Conservation (phyloP, 1,140 invertebrate species). For the Anthonomus grandis region DNA sequence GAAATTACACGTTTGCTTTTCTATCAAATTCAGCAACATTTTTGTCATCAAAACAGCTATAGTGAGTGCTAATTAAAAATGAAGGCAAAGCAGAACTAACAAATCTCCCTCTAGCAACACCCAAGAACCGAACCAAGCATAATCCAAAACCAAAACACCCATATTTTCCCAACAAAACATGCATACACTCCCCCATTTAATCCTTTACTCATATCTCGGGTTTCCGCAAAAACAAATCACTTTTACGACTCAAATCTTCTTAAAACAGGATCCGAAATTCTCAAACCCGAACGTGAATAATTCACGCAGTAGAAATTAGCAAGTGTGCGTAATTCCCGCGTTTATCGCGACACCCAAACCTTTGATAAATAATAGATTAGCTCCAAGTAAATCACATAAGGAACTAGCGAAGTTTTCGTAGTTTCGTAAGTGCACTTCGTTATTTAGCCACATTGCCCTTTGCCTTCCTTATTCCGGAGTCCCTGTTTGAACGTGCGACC, state of each 20-base stretch:
- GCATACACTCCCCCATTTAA: constrained; percentile 4
- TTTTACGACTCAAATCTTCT: constrained; percentile 26
- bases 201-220: constrained; percentile 6
- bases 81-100: too few species aligned
- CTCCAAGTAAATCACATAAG: constrained; percentile 30
- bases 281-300: constrained; percentile 26
- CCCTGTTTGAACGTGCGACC: constrained; percentile 17
- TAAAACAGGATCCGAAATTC: constrained; percentile 13
- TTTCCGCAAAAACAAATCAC: constrained; percentile 25
- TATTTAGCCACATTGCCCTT: constrained; percentile 20
- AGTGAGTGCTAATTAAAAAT: background rate
- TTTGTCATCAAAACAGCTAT: background rate
- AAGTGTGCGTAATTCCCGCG: constrained; percentile 30
- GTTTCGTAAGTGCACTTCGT: constrained; percentile 26
- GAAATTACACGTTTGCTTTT: too few species aligned
- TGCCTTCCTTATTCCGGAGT: background rate
- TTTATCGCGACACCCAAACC: constrained; percentile 32
- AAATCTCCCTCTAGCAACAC: background rate
- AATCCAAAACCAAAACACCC: background rate
- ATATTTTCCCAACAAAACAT: background rate
- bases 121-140: background rate
- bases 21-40: background rate
- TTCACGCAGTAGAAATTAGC: constrained; percentile 30
- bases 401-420: constrained; percentile 25
- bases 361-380: constrained; percentile 37